Conservation (phyloP, 2,797 vertebrate species). For the Gymnothorax reevesii region DNA sequence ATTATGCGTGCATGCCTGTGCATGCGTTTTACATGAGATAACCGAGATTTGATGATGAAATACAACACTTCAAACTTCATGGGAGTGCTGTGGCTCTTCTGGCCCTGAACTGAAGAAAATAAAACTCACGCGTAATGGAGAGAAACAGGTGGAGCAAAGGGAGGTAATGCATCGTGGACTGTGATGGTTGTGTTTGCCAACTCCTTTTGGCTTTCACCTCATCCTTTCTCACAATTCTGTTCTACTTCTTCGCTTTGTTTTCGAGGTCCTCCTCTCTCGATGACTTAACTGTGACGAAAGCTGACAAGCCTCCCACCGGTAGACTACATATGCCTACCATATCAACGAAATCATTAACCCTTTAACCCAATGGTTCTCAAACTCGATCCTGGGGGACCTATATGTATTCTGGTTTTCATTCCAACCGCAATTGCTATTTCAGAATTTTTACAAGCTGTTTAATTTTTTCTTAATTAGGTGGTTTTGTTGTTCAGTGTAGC, state of each 20-base stretch:
- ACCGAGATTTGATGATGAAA: not conserved
- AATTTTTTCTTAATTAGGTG: too few species aligned
- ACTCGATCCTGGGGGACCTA: too few species aligned
- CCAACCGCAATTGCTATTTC: too few species aligned
- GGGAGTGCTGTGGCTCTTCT: not conserved
- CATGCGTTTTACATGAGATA: not conserved
- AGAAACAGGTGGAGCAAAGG: not conserved
- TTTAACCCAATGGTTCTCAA: not conserved
- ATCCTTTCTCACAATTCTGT: constrained; percentile 6
- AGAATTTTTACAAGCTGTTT: too few species aligned
- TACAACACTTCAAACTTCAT: not conserved
- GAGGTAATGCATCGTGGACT: not conserved
- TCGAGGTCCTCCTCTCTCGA: not conserved
- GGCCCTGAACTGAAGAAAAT: not conserved
- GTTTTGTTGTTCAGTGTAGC: too few species aligned
- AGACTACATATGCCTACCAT: not conserved
- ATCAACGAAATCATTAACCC: not conserved
- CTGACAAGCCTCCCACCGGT: not conserved
- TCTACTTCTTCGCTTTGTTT: constrained; percentile 12
- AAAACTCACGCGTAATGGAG: not conserved
- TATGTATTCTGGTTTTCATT: too few species aligned
- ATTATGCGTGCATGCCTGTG: not conserved
- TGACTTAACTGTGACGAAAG: not conserved
- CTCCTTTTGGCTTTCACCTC: not conserved
- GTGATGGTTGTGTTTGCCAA: not conserved